Conservation (phyloP, 1,140 invertebrate genomes). For the Heliothis subflexa region DNA sequence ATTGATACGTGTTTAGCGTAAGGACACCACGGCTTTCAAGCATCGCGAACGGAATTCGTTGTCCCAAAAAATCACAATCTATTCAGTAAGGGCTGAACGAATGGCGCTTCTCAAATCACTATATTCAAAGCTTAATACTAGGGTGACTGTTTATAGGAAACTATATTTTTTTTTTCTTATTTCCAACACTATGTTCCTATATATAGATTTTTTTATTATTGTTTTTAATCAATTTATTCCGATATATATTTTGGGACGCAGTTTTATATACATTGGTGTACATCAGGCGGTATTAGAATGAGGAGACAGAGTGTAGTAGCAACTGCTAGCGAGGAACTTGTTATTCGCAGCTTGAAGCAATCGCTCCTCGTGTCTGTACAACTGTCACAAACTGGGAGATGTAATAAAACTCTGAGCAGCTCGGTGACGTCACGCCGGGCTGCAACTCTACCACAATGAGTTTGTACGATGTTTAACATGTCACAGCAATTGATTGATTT, state of each 20-base stretch:
- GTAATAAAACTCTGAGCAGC: neutral
- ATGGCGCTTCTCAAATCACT: constrained; percentile 21
- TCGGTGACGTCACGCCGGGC: neutral
- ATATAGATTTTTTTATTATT: constrained; percentile 62
- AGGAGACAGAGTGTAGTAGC: constrained; percentile 7
- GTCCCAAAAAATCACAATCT: neutral
- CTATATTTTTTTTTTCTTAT: constrained; percentile 55
- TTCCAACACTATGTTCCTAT: constrained; percentile 64
- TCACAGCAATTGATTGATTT: constrained; percentile 48
- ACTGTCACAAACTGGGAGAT: constrained; percentile 18
- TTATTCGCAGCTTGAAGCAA: too few relatives aligned
- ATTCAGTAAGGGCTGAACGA: neutral
- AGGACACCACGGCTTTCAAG: neutral
- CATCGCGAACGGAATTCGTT: neutral
- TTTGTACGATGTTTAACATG: constrained; percentile 55
- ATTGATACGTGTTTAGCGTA: neutral
- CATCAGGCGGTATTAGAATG: constrained; percentile 12
- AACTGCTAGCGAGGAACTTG: neutral
- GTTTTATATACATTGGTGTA: constrained; percentile 42
- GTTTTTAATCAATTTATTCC: constrained; percentile 59
- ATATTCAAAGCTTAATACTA: constrained; percentile 41
- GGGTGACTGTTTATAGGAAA: constrained; percentile 46
- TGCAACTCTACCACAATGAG: constrained; percentile 43
- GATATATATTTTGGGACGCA: constrained; percentile 56
- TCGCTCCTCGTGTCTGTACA: constrained; percentile 4